Base-by-base conservation (phyloP, 1,140 invertebrate species). In the Lucilia cuprina region DNA sequence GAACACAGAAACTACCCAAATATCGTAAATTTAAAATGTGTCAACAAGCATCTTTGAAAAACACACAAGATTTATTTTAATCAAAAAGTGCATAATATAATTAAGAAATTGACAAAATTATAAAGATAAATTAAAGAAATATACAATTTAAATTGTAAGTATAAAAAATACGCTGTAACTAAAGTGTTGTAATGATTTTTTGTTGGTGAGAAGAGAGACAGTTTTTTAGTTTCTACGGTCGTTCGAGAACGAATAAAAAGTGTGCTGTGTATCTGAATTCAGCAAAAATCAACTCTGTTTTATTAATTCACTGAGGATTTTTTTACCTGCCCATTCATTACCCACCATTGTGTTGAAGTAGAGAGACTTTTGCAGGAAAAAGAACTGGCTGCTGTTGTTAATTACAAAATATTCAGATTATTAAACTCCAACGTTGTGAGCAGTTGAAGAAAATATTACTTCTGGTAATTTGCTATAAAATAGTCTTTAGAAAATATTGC, bases 1-100 rank as follows among this genome's bases (percentile, higher is more conserved):
- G 47, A 83, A 84, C 84, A 77, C 49, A 60, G 19, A 35, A 21
- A n/a, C 13, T 7, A 25, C 7, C 17, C n/a, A 17, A 30, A 74
- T 83, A 84, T 83, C 84, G 82, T 83, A 84, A 75, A 83, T 84
- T 84, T 49, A 84, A 83, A 84, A 60, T 83, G 82, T 84, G 84
- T 82, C 84, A 82, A 80, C 77, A 80, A 80, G 47, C 47, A 47
- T 49, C 77, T 80, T 47, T 80, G 41, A 80, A 80, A 50, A 25
- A 21, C 41, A 80, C 77, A 49, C 21, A 80, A 19, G n/a, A 49
- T 80, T 78, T 17, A 25, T 21, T 77, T 49, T 49, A 49, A 10
- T 80, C 9, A 0, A 49, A 80, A 19, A 21, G 77, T 50, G 17
- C 13, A n/a, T 35, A 41, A 41, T 41, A 78, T 12, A 78, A n/a